Percentiles rank a stretch among this genome's conserved stretches.
phyloP scores from a whole-genome alignment of 1,140 invertebrate species.

The Euura saliciscinereae region DNA sequence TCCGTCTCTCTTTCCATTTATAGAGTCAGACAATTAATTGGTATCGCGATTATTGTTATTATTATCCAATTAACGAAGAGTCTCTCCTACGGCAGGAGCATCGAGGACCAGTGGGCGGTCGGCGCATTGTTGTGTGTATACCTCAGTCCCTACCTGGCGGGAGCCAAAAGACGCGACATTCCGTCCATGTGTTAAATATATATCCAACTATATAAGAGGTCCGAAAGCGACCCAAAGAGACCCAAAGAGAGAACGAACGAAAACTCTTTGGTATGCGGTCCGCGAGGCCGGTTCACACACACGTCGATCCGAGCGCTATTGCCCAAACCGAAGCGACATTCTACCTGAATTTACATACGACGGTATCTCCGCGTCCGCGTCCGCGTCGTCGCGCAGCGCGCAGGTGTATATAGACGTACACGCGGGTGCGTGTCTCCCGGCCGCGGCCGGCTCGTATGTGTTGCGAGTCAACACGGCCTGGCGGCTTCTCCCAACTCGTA shows the following conservation, averaged over 20 bases:
- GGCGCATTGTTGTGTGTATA: not conserved
- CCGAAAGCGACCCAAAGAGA: conserved; percentile 15
- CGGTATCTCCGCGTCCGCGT: not conserved
- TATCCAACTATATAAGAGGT: conserved; percentile 14
- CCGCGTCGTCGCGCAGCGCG: not conserved
- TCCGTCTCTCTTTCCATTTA: too few relatives aligned
- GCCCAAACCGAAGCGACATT: conserved; percentile 47
- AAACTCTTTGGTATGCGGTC: conserved; percentile 52
- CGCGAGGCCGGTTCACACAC: conserved; percentile 52
- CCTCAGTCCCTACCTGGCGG: not conserved
- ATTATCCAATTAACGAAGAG: not conserved
- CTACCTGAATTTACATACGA: conserved; percentile 33
- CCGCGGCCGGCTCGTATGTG: conserved; percentile 11
- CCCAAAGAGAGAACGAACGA: conserved; percentile 28
- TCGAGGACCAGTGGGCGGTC: not conserved
- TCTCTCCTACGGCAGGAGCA: not conserved
- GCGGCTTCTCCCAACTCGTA: conserved; percentile 1
- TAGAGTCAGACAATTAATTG: too few relatives aligned
- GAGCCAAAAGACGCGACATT: not conserved
- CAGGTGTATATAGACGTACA: conserved; percentile 20
- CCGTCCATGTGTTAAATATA: conserved; percentile 7
- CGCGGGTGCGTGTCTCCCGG: conserved; percentile 15
- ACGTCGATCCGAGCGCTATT: conserved; percentile 29
- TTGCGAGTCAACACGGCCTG: not conserved
- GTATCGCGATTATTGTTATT: too few relatives aligned